phyloP scores from a whole-genome alignment of 2,888 invertebrate genomes.

The Ochropleura plecta region DNA sequence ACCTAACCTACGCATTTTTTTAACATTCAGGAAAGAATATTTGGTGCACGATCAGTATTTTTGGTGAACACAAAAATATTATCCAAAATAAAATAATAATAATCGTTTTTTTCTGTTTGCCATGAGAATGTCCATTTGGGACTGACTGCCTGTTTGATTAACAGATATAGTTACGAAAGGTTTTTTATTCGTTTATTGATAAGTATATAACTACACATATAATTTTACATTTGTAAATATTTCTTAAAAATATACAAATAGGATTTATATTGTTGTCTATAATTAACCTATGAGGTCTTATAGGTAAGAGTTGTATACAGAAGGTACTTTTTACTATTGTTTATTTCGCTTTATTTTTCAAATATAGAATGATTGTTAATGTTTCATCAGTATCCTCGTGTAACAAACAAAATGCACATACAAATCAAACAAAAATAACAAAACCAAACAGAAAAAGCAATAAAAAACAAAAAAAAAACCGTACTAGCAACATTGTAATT shows the following conservation, averaged over 20 bases:
- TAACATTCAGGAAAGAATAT: too few species aligned
- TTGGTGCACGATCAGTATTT: too few species aligned
- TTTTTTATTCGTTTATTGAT: not conserved
- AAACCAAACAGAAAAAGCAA: slow-evolving; percentile 51
- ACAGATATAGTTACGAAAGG: not conserved
- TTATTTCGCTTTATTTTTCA: not conserved
- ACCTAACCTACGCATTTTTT: too few species aligned
- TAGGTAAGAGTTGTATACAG: not conserved
- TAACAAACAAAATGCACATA: not conserved
- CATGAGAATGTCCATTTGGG: too few species aligned
- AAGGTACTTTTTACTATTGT: not conserved
- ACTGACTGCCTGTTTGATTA: not conserved
- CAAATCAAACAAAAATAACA: slow-evolving; percentile 32
- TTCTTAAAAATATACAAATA: too few species aligned
- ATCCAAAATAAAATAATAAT: too few species aligned
- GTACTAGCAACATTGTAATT: slow-evolving; percentile 78
- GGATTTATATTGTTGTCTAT: not conserved
- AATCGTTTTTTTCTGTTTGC: too few species aligned
- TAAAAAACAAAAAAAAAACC: slow-evolving; percentile 73
- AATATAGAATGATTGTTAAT: not conserved
- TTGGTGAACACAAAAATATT: too few species aligned
- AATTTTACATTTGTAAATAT: too few species aligned
- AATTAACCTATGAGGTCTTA: not conserved
- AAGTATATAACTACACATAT: too few species aligned
- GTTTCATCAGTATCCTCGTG: not conserved